phyloP scores from a whole-genome alignment of 2,797 vertebrate genomes.

The Melanotaenia boesemani region DNA sequence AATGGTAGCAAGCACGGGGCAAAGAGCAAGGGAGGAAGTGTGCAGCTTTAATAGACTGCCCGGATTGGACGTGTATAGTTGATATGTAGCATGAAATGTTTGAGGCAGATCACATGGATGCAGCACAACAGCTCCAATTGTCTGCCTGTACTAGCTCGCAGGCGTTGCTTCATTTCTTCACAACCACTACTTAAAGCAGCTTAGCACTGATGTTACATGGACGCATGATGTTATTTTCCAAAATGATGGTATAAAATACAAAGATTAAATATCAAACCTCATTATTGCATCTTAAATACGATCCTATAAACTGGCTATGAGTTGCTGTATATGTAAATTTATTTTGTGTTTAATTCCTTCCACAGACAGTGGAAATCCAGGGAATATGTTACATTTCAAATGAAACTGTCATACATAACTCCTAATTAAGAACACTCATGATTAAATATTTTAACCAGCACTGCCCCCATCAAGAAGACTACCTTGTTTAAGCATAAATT shows the following conservation, averaged over 20 bases:
- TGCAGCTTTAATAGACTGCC: not conserved
- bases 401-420: not conserved
- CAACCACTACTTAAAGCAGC: not conserved
- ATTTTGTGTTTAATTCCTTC: not conserved
- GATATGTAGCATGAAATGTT: not conserved
- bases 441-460: not conserved
- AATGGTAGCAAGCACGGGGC: not conserved
- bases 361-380: not conserved
- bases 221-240: not conserved
- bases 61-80: not conserved
- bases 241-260: no score
- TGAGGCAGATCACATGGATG: not conserved
- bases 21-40: not conserved
- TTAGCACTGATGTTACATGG: not conserved
- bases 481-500: no score
- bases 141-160: not conserved
- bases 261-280: no score
- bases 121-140: not conserved
- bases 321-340: not conserved
- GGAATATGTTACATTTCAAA: not conserved
- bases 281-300: no score
- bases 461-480: no score
- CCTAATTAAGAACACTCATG: not conserved
- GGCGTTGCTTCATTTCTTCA: not conserved
- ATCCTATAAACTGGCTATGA: not conserved